These are phyloP conservation scores for Bufotes viridis DNA, from an alignment of 2,797 vertebrate genomes.

Conservation along the genomic window DNA sequence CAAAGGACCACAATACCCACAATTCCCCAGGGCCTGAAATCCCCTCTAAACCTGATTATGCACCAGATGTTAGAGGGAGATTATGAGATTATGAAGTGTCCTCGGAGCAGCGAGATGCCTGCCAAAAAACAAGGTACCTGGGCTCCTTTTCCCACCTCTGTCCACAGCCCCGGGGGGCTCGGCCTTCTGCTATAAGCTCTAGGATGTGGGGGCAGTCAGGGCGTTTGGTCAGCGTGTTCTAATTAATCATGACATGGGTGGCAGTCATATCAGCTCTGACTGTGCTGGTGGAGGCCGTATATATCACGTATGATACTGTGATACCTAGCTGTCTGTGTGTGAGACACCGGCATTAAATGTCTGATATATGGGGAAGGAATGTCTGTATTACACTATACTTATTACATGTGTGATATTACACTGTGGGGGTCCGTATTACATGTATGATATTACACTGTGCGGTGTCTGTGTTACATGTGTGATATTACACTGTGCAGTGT, in stretches of 20 bases:
- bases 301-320: too few relatives aligned
- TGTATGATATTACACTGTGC: too few relatives aligned
- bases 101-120: constrained; percentile 33
- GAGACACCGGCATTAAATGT: too few relatives aligned
- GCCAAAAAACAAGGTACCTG: constrained; percentile 55
- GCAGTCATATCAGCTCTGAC: background rate
- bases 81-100: constrained; percentile 50
- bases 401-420: too few relatives aligned
- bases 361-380: too few relatives aligned
- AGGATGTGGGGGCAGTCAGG: background rate
- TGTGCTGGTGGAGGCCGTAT: too few relatives aligned
- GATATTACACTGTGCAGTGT: too few relatives aligned
- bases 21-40: constrained; percentile 25
- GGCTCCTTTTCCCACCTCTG: background rate
- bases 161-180: background rate
- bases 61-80: constrained; percentile 36
- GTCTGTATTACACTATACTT: too few relatives aligned
- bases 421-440: too few relatives aligned
- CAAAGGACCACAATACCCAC: constrained; percentile 51
- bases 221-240: background rate
- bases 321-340: background rate
- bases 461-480: too few relatives aligned
- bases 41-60: constrained; percentile 39
- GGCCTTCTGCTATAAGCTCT: background rate
- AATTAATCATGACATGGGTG: too few relatives aligned